Conservation (phyloP, 2,888 invertebrate genomes). For the Subacronicta megacephala region DNA sequence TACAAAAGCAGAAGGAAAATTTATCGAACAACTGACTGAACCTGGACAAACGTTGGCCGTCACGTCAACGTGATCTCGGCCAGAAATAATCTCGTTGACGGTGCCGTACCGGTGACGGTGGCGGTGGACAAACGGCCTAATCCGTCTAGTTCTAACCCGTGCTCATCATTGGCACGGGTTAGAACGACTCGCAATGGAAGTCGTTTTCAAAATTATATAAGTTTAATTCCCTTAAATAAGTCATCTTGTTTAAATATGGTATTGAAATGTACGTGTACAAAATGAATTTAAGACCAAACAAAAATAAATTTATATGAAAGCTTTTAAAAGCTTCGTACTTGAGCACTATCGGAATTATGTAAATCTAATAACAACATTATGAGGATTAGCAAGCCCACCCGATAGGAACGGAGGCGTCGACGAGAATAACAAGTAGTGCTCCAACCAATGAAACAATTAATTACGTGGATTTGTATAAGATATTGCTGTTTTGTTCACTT, state of each 20-base stretch:
- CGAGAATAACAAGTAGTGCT: conserved; percentile 35
- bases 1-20: no score
- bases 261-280: background rate
- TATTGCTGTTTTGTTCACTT: conserved; percentile 2
- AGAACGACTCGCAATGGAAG: no score
- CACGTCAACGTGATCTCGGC: no score
- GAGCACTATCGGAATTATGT: conserved; percentile 37
- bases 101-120: no score
- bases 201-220: no score
- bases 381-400: conserved; percentile 19
- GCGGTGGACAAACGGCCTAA: no score
- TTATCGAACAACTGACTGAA: no score
- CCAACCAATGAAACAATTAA: conserved; percentile 36
- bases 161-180: no score
- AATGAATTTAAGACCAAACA: background rate
- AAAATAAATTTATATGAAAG: background rate
- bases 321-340: conserved; percentile 1
- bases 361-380: conserved; percentile 37
- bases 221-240: no score
- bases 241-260: background rate
- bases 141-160: no score
- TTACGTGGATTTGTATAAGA: conserved; percentile 30
- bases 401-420: conserved; percentile 14
- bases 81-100: no score
- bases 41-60: no score